Evolutionary conservation across 2,888 invertebrate genomes (phyloP), one percentile per base, ranked within the genome.

Genomic region (Aplocera efformata): DNA sequence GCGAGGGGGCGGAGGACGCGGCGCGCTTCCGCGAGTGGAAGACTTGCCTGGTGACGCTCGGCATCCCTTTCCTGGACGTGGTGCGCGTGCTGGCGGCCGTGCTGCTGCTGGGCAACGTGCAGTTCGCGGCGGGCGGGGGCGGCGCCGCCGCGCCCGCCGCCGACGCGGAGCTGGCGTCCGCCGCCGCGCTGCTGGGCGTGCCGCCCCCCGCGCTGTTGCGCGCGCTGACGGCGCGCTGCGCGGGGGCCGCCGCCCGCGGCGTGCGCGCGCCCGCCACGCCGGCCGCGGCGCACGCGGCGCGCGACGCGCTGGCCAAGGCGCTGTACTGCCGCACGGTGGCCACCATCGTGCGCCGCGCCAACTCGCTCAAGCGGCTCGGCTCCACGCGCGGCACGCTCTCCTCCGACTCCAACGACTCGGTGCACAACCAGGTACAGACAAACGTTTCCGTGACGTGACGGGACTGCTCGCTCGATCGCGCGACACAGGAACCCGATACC

Each of bases 261-360:
- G 93, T 95, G 70, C 88, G 95, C 43, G 92, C 96, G 24, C 94
- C 95, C 72, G 94, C 67, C 52, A 53, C 94, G 3, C 91, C 94
- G 36, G 94, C 95, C 59, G 93, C 95, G 90, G 96, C 96, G 7
- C 94, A 95, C 67, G 92, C 93, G 90, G 94, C 95, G n/a, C 90
- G 97, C 58, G 95, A 98, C 83, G 94, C 96, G 43, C 88, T 97
- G 58, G 96, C 97, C 21, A 96, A 96, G 53, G 97, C 98, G 9
- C 90, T 98, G 21, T 98, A 98, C 81, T 97, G 96, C 74, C 94
- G 98, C 58, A 97, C 97, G 6, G 96, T 98, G 9, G 96, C 96
- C 9, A 97, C 98, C 10, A 97, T 98, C 60, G 96, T 98, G 17
- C 91, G 97, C 22, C 90, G 98, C 62, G 97, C 97, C 37, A 98